Percentiles rank a stretch among this genome's conserved stretches.
Evolutionary conservation across 2,113 vertebrate species (phyloP).

Genomic region (Rostratula benghalensis): DNA sequence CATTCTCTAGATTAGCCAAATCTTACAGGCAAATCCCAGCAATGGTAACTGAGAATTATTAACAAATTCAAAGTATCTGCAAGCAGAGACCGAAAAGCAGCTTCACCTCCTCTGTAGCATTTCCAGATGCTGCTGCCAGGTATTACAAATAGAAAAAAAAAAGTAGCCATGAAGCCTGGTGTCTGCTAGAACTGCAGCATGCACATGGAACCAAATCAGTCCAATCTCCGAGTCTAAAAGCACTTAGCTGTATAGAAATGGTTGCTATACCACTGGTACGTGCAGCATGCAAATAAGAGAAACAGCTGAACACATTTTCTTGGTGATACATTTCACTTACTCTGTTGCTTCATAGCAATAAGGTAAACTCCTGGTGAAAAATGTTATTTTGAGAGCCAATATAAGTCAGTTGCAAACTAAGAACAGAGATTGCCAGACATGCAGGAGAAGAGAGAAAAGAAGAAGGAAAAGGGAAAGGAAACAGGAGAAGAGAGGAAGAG

Average conservation of each 20-base stretch:
- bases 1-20: background rate
- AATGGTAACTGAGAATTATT: background rate
- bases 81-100: background rate
- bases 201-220: background rate
- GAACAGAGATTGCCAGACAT: background rate
- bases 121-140: background rate
- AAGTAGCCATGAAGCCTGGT: background rate
- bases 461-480: background rate
- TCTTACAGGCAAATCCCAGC: background rate
- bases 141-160: background rate
- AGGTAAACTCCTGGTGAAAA: background rate
- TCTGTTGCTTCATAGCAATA: background rate
- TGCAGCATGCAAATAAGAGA: background rate
- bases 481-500: background rate
- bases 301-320: background rate
- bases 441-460: rapidly evolving
- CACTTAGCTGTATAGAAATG: background rate
- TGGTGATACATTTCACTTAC: background rate
- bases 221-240: background rate
- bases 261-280: background rate
- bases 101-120: background rate
- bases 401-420: background rate
- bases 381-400: background rate
- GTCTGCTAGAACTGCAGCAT: background rate
- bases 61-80: background rate